Base-by-base conservation (phyloP, 2,113 vertebrate genomes). In the Oreochromis niloticus region DNA sequence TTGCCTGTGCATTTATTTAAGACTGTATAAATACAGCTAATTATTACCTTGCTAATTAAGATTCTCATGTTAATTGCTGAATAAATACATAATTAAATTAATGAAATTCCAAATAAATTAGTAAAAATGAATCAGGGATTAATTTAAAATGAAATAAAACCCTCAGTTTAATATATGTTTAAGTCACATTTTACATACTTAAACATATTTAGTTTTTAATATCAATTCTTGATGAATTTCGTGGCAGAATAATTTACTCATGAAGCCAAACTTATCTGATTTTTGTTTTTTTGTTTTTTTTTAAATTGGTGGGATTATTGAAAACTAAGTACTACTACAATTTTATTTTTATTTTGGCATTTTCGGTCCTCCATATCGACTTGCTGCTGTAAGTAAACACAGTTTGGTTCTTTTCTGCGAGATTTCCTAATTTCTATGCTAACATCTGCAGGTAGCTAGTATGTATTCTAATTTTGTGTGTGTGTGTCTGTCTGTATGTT, bases 321-420 rank as follows among this genome's bases (percentile, higher is more conserved):
- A 59, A 59, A 9, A 59, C 27, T 59, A 61, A 34, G 59, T 11
- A 63, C 30, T 36, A 19, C 59, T 63, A 63, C 59, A 36, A 63
- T 63, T 63, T 34, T 63, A 61, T 32, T 61, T 61, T 17, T 61
- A 61, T 63, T 63, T 63, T 63, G 59, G 59, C 16, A 63, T 30
- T 36, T 63, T 63, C 0, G 0, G 30, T 36, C 30, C 30, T 1
- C 59, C 59, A 63, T 0, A 34, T 3, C 1, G 1, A 63, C 59
- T 63, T 11, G 59, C 59, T 0, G 5, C 1, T 63, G 30, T 34
- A 16, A 34, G 30, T 63, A 34, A 63, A 63, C 16, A 11, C 16
- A 63, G 59, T 63, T 63, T 36, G 30, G 6, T 63, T 56, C 16
- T 34, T 63, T 63, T 63, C 9, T 34, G 30, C 0, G 0, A 63